Evolutionary conservation across 1,140 invertebrate species (phyloP).

Genomic region (Helicorthomorpha holstii): DNA sequence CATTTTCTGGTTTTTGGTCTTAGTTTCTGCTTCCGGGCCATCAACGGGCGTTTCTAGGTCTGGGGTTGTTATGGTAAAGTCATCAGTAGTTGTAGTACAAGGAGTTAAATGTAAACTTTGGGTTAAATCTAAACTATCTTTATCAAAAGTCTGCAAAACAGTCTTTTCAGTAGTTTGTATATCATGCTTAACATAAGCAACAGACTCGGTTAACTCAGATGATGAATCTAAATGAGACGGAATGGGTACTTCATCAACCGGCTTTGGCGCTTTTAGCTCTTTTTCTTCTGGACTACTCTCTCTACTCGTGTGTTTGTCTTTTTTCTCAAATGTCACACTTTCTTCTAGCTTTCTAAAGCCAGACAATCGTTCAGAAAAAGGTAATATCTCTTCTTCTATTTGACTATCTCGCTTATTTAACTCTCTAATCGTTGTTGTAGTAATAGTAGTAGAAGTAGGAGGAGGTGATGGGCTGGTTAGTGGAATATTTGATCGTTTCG

Average conservation of each 20-base stretch:
- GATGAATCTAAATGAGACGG: background rate
- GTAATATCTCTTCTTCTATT: background rate
- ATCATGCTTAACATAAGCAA: background rate
- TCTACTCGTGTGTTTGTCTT: background rate
- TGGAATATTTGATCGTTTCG: no score
- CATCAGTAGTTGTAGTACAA: background rate
- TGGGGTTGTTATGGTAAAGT: conserved; percentile 1
- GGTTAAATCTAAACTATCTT: background rate
- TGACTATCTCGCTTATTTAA: no score
- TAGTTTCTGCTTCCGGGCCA: conserved; percentile 3
- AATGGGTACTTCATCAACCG: background rate
- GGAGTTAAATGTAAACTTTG: background rate
- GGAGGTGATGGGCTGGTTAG: no score
- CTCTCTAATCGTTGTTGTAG: no score
- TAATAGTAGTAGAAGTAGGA: no score
- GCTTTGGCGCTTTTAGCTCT: background rate
- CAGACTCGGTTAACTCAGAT: background rate
- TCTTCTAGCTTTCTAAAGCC: background rate
- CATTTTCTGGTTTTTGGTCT: conserved; percentile 7
- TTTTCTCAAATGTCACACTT: background rate
- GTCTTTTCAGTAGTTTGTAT: no score
- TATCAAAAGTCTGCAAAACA: background rate
- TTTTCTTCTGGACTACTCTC: background rate
- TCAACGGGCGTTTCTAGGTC: conserved; percentile 8
- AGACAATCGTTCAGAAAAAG: background rate